Evolutionary conservation across 2,888 invertebrate species (phyloP).

Genomic region (Dicycla oo): DNA sequence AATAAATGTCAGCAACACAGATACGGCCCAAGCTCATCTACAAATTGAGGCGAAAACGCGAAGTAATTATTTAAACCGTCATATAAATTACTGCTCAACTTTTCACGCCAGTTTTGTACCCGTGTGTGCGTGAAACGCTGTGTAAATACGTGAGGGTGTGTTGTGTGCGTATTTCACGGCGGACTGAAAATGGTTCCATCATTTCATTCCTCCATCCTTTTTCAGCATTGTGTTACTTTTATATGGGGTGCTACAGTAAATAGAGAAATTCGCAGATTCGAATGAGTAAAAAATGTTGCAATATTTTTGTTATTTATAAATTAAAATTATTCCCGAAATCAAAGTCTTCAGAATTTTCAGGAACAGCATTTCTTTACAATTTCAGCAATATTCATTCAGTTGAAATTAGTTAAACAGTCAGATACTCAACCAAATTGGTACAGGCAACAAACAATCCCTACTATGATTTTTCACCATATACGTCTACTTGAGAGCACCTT

Average conservation of each 20-base stretch:
- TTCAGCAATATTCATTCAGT: background rate
- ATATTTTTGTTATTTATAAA: background rate
- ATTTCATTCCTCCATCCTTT: constrained; percentile 88
- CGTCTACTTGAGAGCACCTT: constrained; percentile 25
- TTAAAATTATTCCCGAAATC: no score
- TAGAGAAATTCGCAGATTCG: constrained; percentile 42
- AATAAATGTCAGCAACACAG: constrained; percentile 83
- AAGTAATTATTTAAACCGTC: constrained; percentile 90
- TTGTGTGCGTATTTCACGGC: constrained; percentile 78
- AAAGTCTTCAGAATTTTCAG: background rate
- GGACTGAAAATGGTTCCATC: constrained; percentile 89
- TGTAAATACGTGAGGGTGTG: constrained; percentile 71
- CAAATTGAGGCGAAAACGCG: constrained; percentile 90
- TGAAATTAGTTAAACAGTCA: background rate
- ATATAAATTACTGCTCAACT: constrained; percentile 90
- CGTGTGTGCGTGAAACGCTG: constrained; percentile 75
- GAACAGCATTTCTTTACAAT: background rate
- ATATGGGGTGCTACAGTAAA: constrained; percentile 74
- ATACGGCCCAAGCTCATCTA: constrained; percentile 85
- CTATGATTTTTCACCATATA: constrained; percentile 2
- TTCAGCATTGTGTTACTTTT: constrained; percentile 86
- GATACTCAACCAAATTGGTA: background rate
- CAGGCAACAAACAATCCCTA: background rate
- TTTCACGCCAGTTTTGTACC: constrained; percentile 81
- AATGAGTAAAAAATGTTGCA: background rate